Base-by-base conservation (phyloP, 2,888 invertebrate genomes). In the Microctonus brassicae region DNA sequence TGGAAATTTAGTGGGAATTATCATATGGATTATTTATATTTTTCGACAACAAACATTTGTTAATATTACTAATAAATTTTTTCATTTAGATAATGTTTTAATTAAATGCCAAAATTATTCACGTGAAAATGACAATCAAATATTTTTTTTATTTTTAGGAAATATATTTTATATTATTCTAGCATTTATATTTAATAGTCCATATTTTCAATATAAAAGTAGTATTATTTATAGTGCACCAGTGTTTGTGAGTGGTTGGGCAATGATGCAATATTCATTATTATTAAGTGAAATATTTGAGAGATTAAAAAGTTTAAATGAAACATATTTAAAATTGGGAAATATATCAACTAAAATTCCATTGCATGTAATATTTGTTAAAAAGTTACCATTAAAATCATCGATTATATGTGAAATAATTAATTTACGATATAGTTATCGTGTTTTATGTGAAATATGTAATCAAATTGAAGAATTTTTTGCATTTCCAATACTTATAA, bases 31-130 rank as follows among this genome's bases (percentile, higher is more conserved):
- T 0, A 20, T n/a, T 1, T 72, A 73, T 22, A 73, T 65, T 5
- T n/a, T 68, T 17, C 57, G 72, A 2, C 75, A 76, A 29, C 73
- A 66, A 6, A 63, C 22, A 0, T 13, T 76, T 7, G 29, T 75
- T 13, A 70, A 53, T 6, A 64, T 74, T 1, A 71, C 39, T 1
- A 77, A 72, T 47, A 53, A 39, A 29, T 33, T 76, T 9, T 13
- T 66, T 1, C 1, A 42, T 0, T 0, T 72, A 10, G 70, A 73
- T 9, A 60, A 60, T 2, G 9, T 20, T 5, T 11, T 60, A 1
- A 20, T 3, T 5, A 34, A 7, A 34, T 60, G 11, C 6, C 9
- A 11, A 11, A 0, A 0, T 20, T 5, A 60, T 34, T 20, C 20
- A 9, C n/a, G 11, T 1, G 34, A 20, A 17, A 17, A 34, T 20